Evolutionary conservation across 2,888 invertebrate genomes (phyloP), one percentile per base, ranked within the genome.

Genomic region (Phalera bucephala): DNA sequence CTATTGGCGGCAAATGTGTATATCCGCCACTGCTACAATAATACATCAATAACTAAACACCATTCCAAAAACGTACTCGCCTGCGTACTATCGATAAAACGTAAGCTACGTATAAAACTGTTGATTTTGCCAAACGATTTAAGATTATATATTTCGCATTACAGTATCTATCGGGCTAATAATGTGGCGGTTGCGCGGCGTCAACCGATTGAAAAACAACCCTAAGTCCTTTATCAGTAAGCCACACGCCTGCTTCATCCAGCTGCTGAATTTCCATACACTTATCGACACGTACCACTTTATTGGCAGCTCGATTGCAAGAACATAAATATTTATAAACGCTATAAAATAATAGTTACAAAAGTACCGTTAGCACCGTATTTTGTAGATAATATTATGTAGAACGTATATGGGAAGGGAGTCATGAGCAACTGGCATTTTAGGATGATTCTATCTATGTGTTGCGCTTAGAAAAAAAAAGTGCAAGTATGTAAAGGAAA

Each of bases 161-260:
- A 46, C 49, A 45, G 54, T 55, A 60, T 60, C 59, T 65, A 68
- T 65, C 58, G 45, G 48, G 61, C 54, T 66, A 59, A 70, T 73
- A 73, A 65, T 70, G 69, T 66, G 62, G 53, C 58, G 44, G 57
- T 58, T 61, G 64, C 60, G 56, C 54, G 55, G 57, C 59, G 63
- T 57, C 62, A 63, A 48, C 52, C 62, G 64, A 72, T 78, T 76
- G 73, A 76, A 75, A 80, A 79, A 74, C 64, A 72, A 64, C 72
- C 72, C 65, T 70, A 73, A 80, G 72, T 67, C 79, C 70, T 71
- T 80, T 82, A 82, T 82, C 81, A 74, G 73, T 41, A 35, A 50
- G 52, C 48, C 68, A 61, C 82, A 80, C 70, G 76, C 78, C 65
- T 57, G 65, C 64, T 62, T 59, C 61, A 56, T 58, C 58, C 57